A percentile compares a stretch with the other conserved stretches of the same genome.
These are phyloP conservation scores for Ctenodactylus gundi DNA, from an alignment of 2,113 vertebrate species.

Conservation along the genomic window DNA sequence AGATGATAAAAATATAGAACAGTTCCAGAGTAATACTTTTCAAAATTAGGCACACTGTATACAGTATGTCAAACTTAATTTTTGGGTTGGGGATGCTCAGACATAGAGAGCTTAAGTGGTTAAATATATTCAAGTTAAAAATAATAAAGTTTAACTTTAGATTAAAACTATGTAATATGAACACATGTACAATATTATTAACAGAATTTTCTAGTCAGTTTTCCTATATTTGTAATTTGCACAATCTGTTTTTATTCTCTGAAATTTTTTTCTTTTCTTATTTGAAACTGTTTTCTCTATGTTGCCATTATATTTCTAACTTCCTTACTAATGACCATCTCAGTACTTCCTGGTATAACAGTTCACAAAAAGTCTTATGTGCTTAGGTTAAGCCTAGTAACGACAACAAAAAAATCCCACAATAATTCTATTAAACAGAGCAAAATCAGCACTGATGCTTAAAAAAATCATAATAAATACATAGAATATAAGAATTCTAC, in stretches of 20 bases:
- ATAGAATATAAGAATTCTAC: background rate
- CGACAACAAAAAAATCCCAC: background rate
- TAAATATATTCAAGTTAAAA: background rate
- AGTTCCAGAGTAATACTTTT: background rate
- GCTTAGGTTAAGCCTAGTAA: constrained; percentile 10
- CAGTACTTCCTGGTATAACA: background rate
- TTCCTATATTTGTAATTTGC: background rate
- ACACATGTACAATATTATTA: background rate
- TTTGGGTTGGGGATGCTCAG: background rate
- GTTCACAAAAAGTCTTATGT: background rate
- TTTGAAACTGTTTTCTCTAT: background rate
- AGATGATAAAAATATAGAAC: background rate
- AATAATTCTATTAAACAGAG: background rate
- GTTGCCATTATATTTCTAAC: background rate
- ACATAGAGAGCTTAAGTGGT: background rate
- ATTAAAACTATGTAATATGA: background rate
- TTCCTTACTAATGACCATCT: background rate
- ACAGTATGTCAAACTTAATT: background rate
- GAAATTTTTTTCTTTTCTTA: background rate
- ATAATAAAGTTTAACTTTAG: background rate
- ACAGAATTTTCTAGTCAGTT: background rate
- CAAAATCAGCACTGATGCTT: background rate
- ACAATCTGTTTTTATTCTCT: background rate
- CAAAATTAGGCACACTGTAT: background rate
- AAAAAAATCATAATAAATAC: background rate